Evolutionary conservation across 2,888 invertebrate species (phyloP).

Genomic region (Troilus luridus): DNA sequence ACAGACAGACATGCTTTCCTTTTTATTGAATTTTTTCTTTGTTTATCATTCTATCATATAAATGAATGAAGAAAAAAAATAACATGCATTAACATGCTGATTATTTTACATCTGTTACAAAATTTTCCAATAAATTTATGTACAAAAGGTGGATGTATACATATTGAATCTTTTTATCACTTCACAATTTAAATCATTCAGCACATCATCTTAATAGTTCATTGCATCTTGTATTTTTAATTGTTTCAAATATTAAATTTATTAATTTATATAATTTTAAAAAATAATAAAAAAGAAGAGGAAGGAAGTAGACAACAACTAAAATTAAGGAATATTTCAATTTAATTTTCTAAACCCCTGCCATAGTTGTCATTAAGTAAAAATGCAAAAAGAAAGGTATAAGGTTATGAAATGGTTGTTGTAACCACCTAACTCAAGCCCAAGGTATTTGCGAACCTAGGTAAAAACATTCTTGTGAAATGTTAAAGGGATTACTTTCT

Average conservation of each 20-base stretch:
- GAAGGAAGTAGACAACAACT: no score
- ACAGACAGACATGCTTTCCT: slow-evolving; percentile 41
- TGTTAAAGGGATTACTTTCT: neutral
- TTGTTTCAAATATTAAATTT: slow-evolving; percentile 14
- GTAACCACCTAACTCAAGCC: neutral
- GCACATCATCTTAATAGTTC: neutral
- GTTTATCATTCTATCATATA: neutral
- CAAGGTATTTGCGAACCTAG: neutral
- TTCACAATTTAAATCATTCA: slow-evolving; percentile 24
- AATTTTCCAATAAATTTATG: neutral
- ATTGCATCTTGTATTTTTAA: neutral
- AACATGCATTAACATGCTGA: slow-evolving; percentile 22
- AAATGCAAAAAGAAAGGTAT: neutral
- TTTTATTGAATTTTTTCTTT: slow-evolving; percentile 11
- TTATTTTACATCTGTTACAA: slow-evolving; percentile 20
- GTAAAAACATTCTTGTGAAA: neutral
- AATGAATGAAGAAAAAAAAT: slow-evolving; percentile 4
- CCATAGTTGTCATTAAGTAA: neutral
- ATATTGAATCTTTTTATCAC: neutral
- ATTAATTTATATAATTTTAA: neutral
- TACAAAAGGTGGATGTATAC: slow-evolving; percentile 34
- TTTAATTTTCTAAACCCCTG: neutral
- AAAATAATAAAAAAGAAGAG: no score
- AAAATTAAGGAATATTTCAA: no score
- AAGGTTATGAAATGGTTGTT: neutral